Base-by-base conservation (phyloP, 2,113 vertebrate genomes). In the Gavialis gangeticus region DNA sequence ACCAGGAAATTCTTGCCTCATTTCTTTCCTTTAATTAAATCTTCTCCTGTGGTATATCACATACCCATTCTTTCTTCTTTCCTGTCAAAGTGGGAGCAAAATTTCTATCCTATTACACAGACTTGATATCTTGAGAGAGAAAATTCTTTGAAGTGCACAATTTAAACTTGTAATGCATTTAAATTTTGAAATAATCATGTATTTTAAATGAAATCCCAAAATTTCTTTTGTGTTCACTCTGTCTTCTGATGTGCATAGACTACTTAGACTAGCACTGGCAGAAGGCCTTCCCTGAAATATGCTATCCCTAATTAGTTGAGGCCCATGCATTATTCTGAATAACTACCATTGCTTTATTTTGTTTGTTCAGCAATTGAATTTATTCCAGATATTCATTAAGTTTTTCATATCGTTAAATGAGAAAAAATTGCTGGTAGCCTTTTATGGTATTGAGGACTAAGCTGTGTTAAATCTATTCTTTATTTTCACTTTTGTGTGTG, bases 281-380 rank as follows among this genome's bases (percentile, higher is more conserved):
- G 55, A 25, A 82, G 6, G 22, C 75, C 84, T 85, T 63, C 3
- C 10, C 57, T 14, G 80, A 87, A 89, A 25, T 14, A 34, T 55
- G 6, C 84, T 79, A 67, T 79, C 87, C 46, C 30, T 11, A n/a
- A 15, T 63, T 55, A 54, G 66, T 71, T 66, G 56, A 80, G 89
- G 91, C 58, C 86, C 25, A 5, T 4, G 58, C 5, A 1, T 82
- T 88, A 30, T 75, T 90, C 67, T 92, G 83, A 67, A 90, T 79
- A 84, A 90, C 92, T 85, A 90, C 79, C 90, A 80, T 66, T 92
- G 90, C 57, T 25, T 89, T 88, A 54, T 87, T 97, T 95, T 91
- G 46, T 96, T 96, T 95, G 82, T 85, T 91, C 94, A 93, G 90
- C 91, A 88, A 76, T 83, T 94, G 64, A 94, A 94, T 96, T 91